Base-by-base conservation (phyloP, 2,888 invertebrate genomes). In the Diploptera punctata region DNA sequence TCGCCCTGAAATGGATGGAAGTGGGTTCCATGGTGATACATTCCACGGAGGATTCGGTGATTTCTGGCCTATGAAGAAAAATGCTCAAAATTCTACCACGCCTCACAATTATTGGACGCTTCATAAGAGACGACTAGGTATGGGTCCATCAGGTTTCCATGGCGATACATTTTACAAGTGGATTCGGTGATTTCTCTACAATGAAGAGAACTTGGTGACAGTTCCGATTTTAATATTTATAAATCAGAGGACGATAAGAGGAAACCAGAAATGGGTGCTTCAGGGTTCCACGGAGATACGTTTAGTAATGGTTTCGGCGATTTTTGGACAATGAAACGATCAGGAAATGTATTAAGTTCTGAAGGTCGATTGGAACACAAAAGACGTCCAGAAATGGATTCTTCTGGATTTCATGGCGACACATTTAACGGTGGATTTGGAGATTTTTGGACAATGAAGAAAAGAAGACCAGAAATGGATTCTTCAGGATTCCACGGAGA, bases 401-500 rank as follows among this genome's bases (percentile, higher is more conserved):
- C 71, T 10, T 73, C 73, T 3, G 75, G 75, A 2, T 75, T 75
- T 43, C 74, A 74, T 60, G 71, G 71, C 1, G 81, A 81, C 71
- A 77, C 78, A 0, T 79, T 79, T 70, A 3, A n/a, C n/a, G n/a
- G 77, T 18, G 80, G 79, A 0, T 81, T 80, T 67, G 81, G 80
- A 3, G 79, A 80, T 38, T 81, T 81, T 52, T 69, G 65, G 19
- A 60, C 74, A 4, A 73, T 74, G 72, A 72, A 71, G 62, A 77
- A 77, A 68, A 24, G 76, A 33, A 72, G 71, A 19, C 76, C 77
- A 13, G 78, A 77, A 52, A 78, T 78, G 78, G 77, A 78, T 54
- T 76, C 80, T 0, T 77, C 77, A 24, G 81, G 80, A 2, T 80
- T 81, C 69, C 78, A 81, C 70, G 81, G 81, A 0, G 81, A 81